These are phyloP conservation scores for Pterostichus madidus DNA, from an alignment of 2,888 invertebrate species.

Conservation along the genomic window DNA sequence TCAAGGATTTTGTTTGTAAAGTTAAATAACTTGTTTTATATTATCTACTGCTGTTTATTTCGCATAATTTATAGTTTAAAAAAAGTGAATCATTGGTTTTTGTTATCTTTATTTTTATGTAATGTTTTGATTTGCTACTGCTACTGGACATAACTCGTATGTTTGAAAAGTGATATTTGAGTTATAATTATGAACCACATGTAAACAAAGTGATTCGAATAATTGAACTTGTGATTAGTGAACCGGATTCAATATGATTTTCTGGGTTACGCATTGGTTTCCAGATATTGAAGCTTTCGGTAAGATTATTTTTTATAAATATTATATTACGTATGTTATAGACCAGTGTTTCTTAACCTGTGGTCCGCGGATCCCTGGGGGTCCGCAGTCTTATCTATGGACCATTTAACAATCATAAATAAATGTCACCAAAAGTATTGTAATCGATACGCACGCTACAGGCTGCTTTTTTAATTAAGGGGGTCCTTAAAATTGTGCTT, in stretches of 20 bases:
- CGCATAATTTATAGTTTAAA: neutral
- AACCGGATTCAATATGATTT: slow-evolving; percentile 45
- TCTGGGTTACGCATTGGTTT: slow-evolving; percentile 56
- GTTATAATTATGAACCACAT: neutral
- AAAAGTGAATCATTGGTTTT: neutral
- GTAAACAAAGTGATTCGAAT: slow-evolving; percentile 21
- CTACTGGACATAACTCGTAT: neutral
- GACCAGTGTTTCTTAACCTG: no score
- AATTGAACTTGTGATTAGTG: neutral
- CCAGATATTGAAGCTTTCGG: slow-evolving; percentile 47
- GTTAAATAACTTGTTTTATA: slow-evolving; percentile 29
- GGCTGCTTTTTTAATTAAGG: no score
- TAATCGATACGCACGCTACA: no score
- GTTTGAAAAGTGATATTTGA: no score
- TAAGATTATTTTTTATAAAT: slow-evolving; percentile 30
- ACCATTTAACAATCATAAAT: no score
- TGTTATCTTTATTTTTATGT: neutral
- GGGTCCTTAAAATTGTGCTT: no score
- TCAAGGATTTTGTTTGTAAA: slow-evolving; percentile 35
- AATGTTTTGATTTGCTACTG: slow-evolving; percentile 9
- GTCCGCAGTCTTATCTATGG: no score
- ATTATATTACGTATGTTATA: no score
- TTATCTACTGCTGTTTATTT: neutral
- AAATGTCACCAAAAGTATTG: no score
- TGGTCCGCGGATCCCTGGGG: no score